Base-by-base conservation (phyloP, 2,888 invertebrate species). In the Tuberolachnus salignus region DNA sequence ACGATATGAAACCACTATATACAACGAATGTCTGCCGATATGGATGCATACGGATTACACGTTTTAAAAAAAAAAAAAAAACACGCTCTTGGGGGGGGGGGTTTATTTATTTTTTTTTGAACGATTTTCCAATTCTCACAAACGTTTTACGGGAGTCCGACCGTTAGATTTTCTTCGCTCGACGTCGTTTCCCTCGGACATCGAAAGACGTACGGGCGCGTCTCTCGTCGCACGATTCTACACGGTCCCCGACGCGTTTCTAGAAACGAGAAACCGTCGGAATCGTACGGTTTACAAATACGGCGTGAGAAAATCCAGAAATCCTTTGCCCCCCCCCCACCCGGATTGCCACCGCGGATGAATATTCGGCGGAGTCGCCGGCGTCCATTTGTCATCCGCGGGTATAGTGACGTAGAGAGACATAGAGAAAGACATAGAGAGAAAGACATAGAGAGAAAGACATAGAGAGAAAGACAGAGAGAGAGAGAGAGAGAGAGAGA, bases 351-450 rank as follows among this genome's bases (percentile, higher is more conserved):
- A 46, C 14, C 10, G n/a, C 34, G 46, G 73, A 53, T 53, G 53
- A 74, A 64, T 74, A 63, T 34, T 53, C 19, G 73, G 42, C 3
- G 6, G 42, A 53, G 42, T 13, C 23, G n/a, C 63, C 21, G 53
- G 64, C 21, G 21, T 64, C 63, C 73, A 74, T 74, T 74, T 64
- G 73, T 74, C 64, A 74, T 74, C n/a, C 73, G 42, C 53, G 53
- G 63, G 61, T 74, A n/a, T n/a, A n/a, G n/a, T n/a, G n/a, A n/a
- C n/a, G n/a, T n/a, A n/a, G n/a, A n/a, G n/a, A n/a, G n/a, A n/a
- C n/a, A n/a, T n/a, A n/a, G n/a, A n/a, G n/a, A n/a, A n/a, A n/a
- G n/a, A n/a, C n/a, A n/a, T n/a, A n/a, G n/a, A n/a, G n/a, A n/a
- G n/a, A n/a, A n/a, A n/a, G n/a, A n/a, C n/a, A n/a, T n/a, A n/a